Evolutionary conservation across 2,888 invertebrate species (phyloP), one percentile per base, ranked within the genome.

Genomic region (Orthonevra nobilis): DNA sequence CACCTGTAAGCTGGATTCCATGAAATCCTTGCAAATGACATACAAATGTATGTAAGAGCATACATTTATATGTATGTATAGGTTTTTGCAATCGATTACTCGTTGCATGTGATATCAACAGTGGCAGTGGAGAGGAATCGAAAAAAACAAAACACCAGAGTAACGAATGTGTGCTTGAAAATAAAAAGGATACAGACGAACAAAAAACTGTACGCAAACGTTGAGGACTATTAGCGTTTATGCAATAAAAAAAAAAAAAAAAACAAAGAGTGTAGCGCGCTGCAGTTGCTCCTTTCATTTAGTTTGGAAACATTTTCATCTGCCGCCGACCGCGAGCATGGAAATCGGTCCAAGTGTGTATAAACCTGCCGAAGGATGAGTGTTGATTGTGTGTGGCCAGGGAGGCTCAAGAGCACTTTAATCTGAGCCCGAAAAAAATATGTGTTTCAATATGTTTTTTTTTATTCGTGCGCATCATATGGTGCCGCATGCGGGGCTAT

Each of bases 71-170:
- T n/a, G n/a, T n/a, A n/a, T n/a, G n/a, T n/a, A n/a, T n/a, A n/a
- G 20, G 26, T 50, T 50, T 14, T 50, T 50, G 23, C 26, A 50
- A 50, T 50, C 50, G 32, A 32, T 50, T 32, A 50, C 19, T 32
- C 19, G 17, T 19, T 32, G 32, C 12, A 4, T 19, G 7, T 32
- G 7, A 9, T 15, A 10, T 36, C 36, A 34, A 34, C 7, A 7
- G n/a, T 14, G 32, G 3, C 12, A 30, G 7, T 9, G 23, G 1
- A 44, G 26, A 44, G n/a, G n/a, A n/a, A 44, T 15, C 14, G 28
- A 32, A 48, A 48, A 6, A n/a, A 48, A 19, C 30, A 19, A 10
- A 32, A 32, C 5, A 6, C 9, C n/a, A 32, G 9, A 12, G 6
- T 30, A 19, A 17, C 9, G 15, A 30, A n/a, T n/a, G n/a, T n/a